Percentiles rank a stretch among this genome's conserved stretches.
Conservation (phyloP, 2,113 vertebrate species). For the Triplophysa rosa region DNA sequence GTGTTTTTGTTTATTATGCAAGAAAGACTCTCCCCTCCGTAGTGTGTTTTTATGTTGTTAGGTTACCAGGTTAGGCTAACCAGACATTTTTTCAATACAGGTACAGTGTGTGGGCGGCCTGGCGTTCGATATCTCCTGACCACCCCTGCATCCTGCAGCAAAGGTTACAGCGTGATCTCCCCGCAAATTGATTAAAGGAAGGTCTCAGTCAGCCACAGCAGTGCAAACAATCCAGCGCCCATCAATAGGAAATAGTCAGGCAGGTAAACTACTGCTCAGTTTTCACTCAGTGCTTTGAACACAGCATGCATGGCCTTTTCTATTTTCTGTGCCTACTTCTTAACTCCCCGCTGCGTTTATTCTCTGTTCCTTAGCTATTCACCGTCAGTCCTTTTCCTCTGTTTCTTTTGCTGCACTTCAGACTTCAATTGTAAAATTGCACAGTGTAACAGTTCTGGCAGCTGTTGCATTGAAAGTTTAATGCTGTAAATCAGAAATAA, state of each 20-base stretch:
- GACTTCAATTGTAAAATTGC: neutral
- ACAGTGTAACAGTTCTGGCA: constrained; percentile 16
- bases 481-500: constrained; percentile 28
- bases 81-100: constrained; percentile 19
- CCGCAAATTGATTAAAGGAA: constrained; percentile 40
- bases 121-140: constrained; percentile 31
- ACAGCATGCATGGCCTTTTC: constrained; percentile 39
- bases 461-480: constrained; percentile 34
- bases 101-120: constrained; percentile 32
- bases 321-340: constrained; percentile 24
- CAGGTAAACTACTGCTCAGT: constrained; percentile 35
- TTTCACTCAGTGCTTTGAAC: constrained; percentile 37
- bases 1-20: neutral
- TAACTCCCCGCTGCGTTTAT: constrained; percentile 9
- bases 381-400: neutral
- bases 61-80: constrained; percentile 21
- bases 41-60: constrained; percentile 7
- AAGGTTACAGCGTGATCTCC: constrained; percentile 39
- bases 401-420: constrained; percentile 17
- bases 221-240: constrained; percentile 27
- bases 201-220: constrained; percentile 22
- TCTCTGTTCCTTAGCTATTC: constrained; percentile 24
- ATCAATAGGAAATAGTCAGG: constrained; percentile 30
- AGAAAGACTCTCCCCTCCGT: neutral
- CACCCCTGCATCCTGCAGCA: constrained; percentile 27